Conservation (phyloP, 1,140 invertebrate genomes). For the Sminthurides bifidus region DNA sequence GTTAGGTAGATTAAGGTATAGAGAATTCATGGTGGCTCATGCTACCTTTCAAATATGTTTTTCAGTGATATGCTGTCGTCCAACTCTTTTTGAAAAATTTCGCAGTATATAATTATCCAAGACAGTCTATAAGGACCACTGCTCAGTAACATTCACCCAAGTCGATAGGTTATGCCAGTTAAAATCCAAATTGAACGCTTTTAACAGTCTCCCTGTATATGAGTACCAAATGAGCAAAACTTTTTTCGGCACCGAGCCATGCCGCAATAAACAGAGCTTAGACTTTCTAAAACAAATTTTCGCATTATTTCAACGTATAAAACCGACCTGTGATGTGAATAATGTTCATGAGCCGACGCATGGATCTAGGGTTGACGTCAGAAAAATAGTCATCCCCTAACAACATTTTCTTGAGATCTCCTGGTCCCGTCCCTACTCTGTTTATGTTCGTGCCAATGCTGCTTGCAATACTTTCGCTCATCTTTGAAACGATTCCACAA, state of each 20-base stretch:
- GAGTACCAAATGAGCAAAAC: too few species aligned
- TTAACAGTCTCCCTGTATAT: conserved; percentile 69
- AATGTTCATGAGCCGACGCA: conserved; percentile 93
- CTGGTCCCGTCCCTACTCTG: conserved; percentile 41
- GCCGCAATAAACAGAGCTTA: not conserved
- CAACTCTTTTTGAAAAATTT: conserved; percentile 71
- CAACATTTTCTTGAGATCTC: conserved; percentile 70
- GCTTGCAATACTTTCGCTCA: conserved; percentile 77
- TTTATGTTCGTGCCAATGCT: conserved; percentile 79
- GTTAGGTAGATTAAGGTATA: not conserved
- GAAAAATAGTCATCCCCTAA: conserved; percentile 91
- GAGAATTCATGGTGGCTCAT: not conserved
- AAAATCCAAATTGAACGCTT: conserved; percentile 98
- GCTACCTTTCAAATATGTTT: conserved; percentile 81
- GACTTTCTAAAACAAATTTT: not conserved
- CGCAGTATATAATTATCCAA: conserved; percentile 91
- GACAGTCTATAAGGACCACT: conserved; percentile 96
- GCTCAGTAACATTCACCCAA: conserved; percentile 97
- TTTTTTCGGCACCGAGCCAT: too few species aligned
- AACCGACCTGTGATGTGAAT: conserved; percentile 78
- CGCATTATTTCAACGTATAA: too few species aligned
- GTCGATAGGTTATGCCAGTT: conserved; percentile 94
- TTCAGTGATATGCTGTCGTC: conserved; percentile 78
- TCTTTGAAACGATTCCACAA: conserved; percentile 33
- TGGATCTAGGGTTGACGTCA: conserved; percentile 92